phyloP scores from a whole-genome alignment of 2,797 vertebrate species.

The Sphenodon punctatus region DNA sequence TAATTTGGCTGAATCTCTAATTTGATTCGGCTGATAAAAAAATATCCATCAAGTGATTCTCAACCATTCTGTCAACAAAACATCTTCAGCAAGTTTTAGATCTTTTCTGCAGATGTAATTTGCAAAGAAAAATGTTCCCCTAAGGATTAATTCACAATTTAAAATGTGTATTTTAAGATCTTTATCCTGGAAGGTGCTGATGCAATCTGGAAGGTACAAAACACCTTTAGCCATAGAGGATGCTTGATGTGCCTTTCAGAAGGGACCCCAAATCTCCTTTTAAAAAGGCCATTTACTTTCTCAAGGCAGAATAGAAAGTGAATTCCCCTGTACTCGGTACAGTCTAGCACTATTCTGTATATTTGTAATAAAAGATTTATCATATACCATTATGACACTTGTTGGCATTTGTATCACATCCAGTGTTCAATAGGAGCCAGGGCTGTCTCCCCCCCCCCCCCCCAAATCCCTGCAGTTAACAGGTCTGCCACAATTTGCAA shows the following conservation, averaged over 20 bases:
- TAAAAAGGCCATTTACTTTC: background rate
- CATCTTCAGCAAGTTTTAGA: constrained; percentile 26
- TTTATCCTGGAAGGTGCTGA: background rate
- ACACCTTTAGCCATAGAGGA: no score
- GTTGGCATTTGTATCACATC: background rate
- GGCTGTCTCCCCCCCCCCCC: no score
- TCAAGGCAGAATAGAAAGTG: background rate
- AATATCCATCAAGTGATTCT: constrained; percentile 25
- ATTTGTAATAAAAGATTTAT: background rate
- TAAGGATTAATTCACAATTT: background rate
- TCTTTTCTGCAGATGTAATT: constrained; percentile 8
- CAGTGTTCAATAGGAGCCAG: no score
- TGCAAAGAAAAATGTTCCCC: background rate
- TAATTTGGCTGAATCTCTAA: constrained; percentile 38
- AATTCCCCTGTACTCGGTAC: background rate
- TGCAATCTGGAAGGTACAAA: no score
- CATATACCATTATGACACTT: background rate
- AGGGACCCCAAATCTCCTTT: background rate
- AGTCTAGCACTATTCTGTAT: background rate
- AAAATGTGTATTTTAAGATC: background rate
- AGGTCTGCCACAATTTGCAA: no score
- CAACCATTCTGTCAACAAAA: constrained; percentile 41
- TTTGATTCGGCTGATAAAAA: constrained; percentile 49
- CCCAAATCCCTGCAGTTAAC: no score
- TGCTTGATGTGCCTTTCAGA: background rate